These are phyloP conservation scores for Rhipidura dahli DNA, from an alignment of 2,113 vertebrate species.

Conservation along the genomic window DNA sequence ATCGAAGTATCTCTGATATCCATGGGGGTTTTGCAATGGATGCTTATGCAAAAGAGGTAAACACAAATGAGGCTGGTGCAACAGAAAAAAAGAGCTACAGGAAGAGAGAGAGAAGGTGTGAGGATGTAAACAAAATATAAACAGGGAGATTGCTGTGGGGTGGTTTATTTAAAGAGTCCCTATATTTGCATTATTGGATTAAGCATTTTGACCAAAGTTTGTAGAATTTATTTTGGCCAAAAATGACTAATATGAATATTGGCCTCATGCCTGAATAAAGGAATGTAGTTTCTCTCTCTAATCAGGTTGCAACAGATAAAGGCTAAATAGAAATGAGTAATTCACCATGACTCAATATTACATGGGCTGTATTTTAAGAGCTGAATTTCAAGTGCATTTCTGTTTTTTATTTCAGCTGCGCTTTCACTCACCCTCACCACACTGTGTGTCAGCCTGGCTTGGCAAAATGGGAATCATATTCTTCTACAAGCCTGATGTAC, in stretches of 20 bases:
- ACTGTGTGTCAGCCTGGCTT: constrained; percentile 31
- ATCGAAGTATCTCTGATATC: constrained; percentile 60
- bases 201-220: constrained; percentile 59
- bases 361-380: constrained; percentile 64
- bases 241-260: constrained; percentile 63
- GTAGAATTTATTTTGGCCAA: constrained; percentile 59
- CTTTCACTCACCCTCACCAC: constrained; percentile 13
- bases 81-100: background rate
- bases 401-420: constrained; percentile 49
- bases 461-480: constrained; percentile 39
- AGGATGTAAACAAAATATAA: constrained; percentile 44
- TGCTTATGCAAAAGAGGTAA: constrained; percentile 62
- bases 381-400: constrained; percentile 64
- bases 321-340: constrained; percentile 65
- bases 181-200: constrained; percentile 53
- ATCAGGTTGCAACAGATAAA: constrained; percentile 69
- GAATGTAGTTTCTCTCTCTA: constrained; percentile 62
- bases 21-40: constrained; percentile 43
- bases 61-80: constrained; percentile 16
- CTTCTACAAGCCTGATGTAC: constrained; percentile 44
- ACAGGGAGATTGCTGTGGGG: background rate
- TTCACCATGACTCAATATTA: constrained; percentile 63
- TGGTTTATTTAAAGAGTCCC: constrained; percentile 51
- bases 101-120: constrained; percentile 6
- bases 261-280: constrained; percentile 61